These are phyloP conservation scores for Luscinia megarhynchos DNA, from an alignment of 2,797 vertebrate species.

Conservation along the genomic window DNA sequence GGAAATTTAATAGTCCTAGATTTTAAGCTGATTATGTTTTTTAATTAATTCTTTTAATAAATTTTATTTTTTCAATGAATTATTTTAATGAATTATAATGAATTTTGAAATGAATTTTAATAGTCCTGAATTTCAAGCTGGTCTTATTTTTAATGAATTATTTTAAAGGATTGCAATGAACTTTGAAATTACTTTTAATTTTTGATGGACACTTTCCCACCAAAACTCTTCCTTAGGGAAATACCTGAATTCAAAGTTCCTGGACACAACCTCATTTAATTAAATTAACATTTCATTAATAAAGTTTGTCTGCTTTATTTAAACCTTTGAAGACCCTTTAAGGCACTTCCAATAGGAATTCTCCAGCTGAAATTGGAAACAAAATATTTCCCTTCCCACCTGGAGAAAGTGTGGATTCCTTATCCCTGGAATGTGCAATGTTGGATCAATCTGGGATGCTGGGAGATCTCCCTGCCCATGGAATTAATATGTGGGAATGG, in stretches of 20 bases:
- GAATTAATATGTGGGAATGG: background rate
- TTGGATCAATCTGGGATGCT: background rate
- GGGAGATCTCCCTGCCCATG: background rate
- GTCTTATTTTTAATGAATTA: no score
- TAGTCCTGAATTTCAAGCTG: no score
- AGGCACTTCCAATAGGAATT: rapidly evolving
- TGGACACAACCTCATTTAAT: rapidly evolving
- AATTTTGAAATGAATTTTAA: background rate
- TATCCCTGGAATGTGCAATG: background rate
- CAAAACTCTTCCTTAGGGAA: background rate
- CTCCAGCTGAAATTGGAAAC: background rate
- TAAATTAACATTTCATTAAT: background rate
- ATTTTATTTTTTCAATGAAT: no score
- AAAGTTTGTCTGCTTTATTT: background rate
- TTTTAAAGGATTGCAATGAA: no score
- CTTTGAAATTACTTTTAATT: no score
- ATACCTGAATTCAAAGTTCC: rapidly evolving
- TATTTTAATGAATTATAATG: background rate
- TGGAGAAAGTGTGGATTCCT: background rate
- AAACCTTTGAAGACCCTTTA: background rate
- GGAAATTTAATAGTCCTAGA: background rate
- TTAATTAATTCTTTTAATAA: no score
- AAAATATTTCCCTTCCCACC: background rate
- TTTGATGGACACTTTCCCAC: background rate
- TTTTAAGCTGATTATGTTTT: background rate